These are phyloP conservation scores for Melanaphis sacchari DNA, from an alignment of 1,140 invertebrate genomes.

Conservation along the genomic window DNA sequence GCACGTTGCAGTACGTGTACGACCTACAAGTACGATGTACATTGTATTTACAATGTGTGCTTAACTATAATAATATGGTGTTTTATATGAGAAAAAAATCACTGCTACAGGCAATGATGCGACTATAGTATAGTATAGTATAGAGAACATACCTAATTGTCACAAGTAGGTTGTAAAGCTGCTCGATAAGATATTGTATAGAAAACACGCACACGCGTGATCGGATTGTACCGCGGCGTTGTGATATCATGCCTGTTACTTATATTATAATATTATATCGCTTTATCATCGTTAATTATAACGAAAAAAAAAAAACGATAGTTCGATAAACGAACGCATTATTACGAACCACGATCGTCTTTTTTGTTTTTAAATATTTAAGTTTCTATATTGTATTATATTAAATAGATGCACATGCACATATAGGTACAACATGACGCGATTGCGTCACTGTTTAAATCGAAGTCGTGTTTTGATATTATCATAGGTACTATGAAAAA, in stretches of 20 bases:
- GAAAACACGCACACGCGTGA: neutral
- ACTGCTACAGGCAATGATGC: neutral
- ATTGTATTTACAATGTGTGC: neutral
- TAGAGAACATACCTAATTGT: neutral
- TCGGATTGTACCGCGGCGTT: neutral
- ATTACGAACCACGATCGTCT: neutral
- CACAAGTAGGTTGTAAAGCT: neutral
- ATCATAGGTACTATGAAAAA: neutral
- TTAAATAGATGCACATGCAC: neutral
- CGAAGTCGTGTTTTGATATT: neutral
- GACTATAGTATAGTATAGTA: neutral
- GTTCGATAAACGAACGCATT: neutral
- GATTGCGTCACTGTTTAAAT: neutral
- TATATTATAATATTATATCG: neutral
- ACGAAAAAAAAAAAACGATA: neutral
- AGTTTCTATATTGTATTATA: neutral
- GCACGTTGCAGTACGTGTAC: neutral
- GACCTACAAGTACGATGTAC: neutral
- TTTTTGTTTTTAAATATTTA: neutral
- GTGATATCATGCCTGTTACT: neutral
- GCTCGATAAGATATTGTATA: neutral
- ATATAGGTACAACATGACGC: neutral
- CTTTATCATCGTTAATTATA: conserved; percentile 25
- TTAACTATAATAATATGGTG: neutral
- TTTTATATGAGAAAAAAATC: neutral